Conservation (phyloP, 1,140 invertebrate genomes). For the Andrena cerasifolii region DNA sequence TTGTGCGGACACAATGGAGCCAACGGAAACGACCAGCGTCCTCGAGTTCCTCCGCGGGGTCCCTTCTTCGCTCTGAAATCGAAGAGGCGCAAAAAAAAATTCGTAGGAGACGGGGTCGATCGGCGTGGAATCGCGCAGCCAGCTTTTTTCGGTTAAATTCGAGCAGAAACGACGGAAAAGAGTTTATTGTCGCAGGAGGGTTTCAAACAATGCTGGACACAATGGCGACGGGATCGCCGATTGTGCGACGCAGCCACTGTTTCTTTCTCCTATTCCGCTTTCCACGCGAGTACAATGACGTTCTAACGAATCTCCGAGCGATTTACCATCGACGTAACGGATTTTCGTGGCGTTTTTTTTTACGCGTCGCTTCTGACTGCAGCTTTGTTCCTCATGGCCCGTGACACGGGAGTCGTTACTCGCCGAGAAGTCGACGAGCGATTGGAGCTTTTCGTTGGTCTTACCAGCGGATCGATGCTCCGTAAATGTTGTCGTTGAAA, state of each 20-base stretch:
- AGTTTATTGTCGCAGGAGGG: constrained; percentile 59
- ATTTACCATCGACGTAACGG: constrained; percentile 57
- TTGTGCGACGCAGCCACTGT: constrained; percentile 53
- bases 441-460: too few species aligned
- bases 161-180: constrained; percentile 46
- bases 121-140: background rate
- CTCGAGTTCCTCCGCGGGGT: background rate
- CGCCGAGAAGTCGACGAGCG: too few species aligned
- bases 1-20: background rate
- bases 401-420: too few species aligned
- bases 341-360: constrained; percentile 27
- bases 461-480: too few species aligned
- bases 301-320: constrained; percentile 64
- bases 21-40: background rate
- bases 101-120: background rate
- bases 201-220: constrained; percentile 67
- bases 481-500: constrained; percentile 4
- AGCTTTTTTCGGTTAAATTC: constrained; percentile 37
- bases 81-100: background rate
- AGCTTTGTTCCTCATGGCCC: too few species aligned
- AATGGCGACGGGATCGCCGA: constrained; percentile 54
- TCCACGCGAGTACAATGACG: constrained; percentile 56
- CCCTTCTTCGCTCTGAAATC: background rate
- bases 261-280: constrained; percentile 50
- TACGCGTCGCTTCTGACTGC: too few species aligned